Evolutionary conservation across 2,888 invertebrate genomes (phyloP).

Genomic region (Heliconius aoede): DNA sequence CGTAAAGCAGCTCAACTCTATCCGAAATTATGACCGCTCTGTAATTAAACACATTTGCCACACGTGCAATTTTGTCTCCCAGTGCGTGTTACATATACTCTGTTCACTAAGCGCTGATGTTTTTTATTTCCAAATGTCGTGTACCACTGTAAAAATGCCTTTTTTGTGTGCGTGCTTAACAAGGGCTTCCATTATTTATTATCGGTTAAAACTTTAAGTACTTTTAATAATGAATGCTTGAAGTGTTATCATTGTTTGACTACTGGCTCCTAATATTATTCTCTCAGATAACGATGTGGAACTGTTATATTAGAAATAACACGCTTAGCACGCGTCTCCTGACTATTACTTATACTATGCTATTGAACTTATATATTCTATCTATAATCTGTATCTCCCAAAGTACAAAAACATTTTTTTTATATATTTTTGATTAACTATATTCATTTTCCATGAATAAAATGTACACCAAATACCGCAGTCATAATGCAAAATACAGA

Average conservation of each 20-base stretch:
- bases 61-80: constrained; percentile 69
- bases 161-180: constrained; percentile 9
- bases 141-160: constrained; percentile 27
- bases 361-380: constrained; percentile 16
- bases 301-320: constrained; percentile 29
- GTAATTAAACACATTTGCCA: constrained; percentile 81
- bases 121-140: constrained; percentile 33
- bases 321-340: constrained; percentile 21
- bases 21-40: constrained; percentile 75
- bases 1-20: constrained; percentile 75
- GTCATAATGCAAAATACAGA: neutral
- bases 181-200: constrained; percentile 2
- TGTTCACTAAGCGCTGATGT: constrained; percentile 37
- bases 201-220: constrained; percentile 11
- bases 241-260: constrained; percentile 13
- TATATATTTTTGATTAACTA: constrained; percentile 1
- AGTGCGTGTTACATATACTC: constrained; percentile 48
- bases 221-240: constrained; percentile 5
- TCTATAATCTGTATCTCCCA: constrained; percentile 15
- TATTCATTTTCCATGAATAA: neutral
- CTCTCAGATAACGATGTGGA: constrained; percentile 50
- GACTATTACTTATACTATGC: no score
- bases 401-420: neutral
- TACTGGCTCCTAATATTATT: constrained; percentile 14
- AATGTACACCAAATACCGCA: neutral